A percentile compares a stretch with the other conserved stretches of the same genome.
These are phyloP conservation scores for Margarornis squamiger DNA, from an alignment of 2,797 vertebrate species.

Conservation along the genomic window DNA sequence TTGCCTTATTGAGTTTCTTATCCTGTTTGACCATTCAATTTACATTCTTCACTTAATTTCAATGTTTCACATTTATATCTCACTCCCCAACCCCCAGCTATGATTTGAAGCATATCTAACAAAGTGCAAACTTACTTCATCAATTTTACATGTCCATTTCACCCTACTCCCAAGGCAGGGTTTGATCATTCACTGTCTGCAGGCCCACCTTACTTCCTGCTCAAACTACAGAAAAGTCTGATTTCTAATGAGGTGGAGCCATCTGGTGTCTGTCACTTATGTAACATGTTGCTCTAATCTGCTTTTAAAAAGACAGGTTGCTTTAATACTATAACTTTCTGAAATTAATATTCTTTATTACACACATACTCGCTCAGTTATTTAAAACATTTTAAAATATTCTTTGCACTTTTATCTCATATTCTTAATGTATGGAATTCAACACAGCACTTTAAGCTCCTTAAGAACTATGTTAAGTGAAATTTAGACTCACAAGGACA, in stretches of 20 bases:
- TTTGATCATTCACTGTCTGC: background rate
- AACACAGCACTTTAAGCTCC: background rate
- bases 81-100: background rate
- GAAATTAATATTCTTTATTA: background rate
- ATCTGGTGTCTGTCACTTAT: slow-evolving; percentile 49
- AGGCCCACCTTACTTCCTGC: background rate
- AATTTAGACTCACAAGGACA: background rate
- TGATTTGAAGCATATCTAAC: background rate
- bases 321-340: background rate
- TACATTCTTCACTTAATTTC: background rate
- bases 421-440: background rate
- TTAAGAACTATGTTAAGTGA: background rate
- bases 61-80: background rate
- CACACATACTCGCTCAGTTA: rapidly evolving
- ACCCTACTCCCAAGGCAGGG: background rate
- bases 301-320: background rate
- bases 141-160: background rate
- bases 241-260: slow-evolving; percentile 58
- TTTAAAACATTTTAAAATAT: background rate
- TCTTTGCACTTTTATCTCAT: background rate
- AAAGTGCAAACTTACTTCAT: background rate
- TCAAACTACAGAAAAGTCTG: background rate
- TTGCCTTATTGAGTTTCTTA: background rate
- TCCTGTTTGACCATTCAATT: background rate
- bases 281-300: background rate